Evolutionary conservation across 2,797 vertebrate species (phyloP).

Genomic region (Dryobates pubescens): DNA sequence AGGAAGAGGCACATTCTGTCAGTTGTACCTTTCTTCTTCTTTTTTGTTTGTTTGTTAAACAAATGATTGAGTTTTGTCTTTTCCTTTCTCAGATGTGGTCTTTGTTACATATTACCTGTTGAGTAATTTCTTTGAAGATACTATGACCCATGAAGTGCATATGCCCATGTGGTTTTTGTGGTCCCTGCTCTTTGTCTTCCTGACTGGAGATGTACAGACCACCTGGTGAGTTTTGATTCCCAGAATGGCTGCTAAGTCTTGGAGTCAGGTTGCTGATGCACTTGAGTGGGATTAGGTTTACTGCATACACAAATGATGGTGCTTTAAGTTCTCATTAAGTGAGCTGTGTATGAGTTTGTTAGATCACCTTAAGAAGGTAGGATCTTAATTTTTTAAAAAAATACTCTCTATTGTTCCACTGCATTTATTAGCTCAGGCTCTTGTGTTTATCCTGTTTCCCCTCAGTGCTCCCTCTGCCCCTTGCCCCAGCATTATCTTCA

Average conservation of each 20-base stretch:
- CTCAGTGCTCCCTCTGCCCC: neutral
- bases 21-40: neutral
- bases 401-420: no score
- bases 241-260: neutral
- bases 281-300: neutral
- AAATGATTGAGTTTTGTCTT: neutral
- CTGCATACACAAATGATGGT: neutral
- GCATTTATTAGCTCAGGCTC: neutral
- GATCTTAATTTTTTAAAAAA: neutral
- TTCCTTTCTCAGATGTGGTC: neutral
- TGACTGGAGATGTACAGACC: neutral
- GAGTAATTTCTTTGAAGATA: neutral
- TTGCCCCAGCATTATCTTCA: neutral
- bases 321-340: neutral
- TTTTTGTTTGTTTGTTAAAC: neutral
- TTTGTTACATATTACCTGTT: neutral
- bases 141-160: neutral
- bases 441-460: neutral
- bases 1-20: neutral
- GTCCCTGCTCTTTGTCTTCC: neutral
- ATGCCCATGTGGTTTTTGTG: neutral
- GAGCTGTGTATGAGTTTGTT: neutral
- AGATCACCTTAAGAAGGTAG: neutral
- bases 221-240: neutral
- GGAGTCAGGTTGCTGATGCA: neutral